Evolutionary conservation across 2,797 vertebrate genomes (phyloP), one percentile per base, ranked within the genome.

Genomic region (Dallia pectoralis): DNA sequence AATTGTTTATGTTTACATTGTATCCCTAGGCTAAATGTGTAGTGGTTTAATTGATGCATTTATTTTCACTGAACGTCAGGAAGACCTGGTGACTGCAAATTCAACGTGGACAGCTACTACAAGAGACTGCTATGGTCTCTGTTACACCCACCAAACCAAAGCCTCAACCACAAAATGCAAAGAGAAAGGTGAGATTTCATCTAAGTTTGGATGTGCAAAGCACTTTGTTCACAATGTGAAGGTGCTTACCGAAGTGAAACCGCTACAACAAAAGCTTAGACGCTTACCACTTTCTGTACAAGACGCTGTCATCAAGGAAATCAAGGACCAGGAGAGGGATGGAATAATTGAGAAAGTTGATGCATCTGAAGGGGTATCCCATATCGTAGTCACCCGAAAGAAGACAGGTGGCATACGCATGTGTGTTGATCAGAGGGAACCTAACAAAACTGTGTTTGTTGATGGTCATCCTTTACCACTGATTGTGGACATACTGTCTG

Each of bases 71-170:
- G n/a, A n/a, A n/a, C n/a, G n/a, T n/a, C n/a, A n/a, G n/a, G n/a
- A n/a, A n/a, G 70, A 76, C 66, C 70, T 76, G 44, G 74, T 79
- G 67, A 69, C 65, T 79, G 73, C 66, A 79, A 16, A 73, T 73
- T 56, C 72, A 72, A 79, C 66, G 74, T 32, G 77, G 61, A 63
- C 69, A 75, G 66, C 56, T 77, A 48, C 18, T 71, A 16, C 19
- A n/a, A 33, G n/a, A 75, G 25, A n/a, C 18, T 40, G 27, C 33
- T 7, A n/a, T 40, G 15, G 22, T 72, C 63, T 79, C 70, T 75
- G 67, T 47, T 15, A 67, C 40, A 7, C 48, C 27, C 16, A n/a
- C 9, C 64, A 40, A 68, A 1, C 59, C 62, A 16, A 53, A 61
- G 64, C 64, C 71, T 25, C 69, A 71, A 14, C 18, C 44, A 44